phyloP scores from a whole-genome alignment of 2,888 invertebrate genomes.

The Tuta absoluta region DNA sequence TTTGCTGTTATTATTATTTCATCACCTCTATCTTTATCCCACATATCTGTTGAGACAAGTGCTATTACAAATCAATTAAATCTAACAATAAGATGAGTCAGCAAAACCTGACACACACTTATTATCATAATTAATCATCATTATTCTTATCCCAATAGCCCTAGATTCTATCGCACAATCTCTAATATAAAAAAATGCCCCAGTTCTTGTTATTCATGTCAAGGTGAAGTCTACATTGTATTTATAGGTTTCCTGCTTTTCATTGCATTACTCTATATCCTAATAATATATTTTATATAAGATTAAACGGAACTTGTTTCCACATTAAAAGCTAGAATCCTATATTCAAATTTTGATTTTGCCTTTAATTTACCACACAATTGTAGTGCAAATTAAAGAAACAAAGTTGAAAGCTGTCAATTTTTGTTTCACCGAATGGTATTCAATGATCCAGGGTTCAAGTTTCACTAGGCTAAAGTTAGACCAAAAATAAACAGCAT shows the following conservation, averaged over 20 bases:
- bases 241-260: constrained; percentile 25
- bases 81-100: neutral
- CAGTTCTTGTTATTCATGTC: constrained; percentile 52
- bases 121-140: constrained; percentile 2
- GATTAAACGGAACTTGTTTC: too few species aligned
- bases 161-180: neutral
- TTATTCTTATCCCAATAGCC: neutral
- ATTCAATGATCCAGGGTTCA: too few species aligned
- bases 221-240: constrained; percentile 46
- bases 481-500: too few species aligned
- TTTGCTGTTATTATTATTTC: neutral
- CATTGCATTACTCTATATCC: neutral
- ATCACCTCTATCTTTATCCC: neutral
- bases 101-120: neutral
- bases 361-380: too few species aligned
- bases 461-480: too few species aligned
- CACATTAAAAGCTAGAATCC: too few species aligned
- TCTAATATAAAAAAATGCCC: constrained; percentile 38
- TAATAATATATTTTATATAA: neutral
- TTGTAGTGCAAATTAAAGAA: too few species aligned
- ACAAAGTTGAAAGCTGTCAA: too few species aligned
- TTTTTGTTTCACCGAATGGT: too few species aligned
- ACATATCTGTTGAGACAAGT: neutral
- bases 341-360: too few species aligned
- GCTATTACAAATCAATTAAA: constrained; percentile 2